Evolutionary conservation across 2,113 vertebrate genomes (phyloP).

Genomic region (Pheucticus melanocephalus): DNA sequence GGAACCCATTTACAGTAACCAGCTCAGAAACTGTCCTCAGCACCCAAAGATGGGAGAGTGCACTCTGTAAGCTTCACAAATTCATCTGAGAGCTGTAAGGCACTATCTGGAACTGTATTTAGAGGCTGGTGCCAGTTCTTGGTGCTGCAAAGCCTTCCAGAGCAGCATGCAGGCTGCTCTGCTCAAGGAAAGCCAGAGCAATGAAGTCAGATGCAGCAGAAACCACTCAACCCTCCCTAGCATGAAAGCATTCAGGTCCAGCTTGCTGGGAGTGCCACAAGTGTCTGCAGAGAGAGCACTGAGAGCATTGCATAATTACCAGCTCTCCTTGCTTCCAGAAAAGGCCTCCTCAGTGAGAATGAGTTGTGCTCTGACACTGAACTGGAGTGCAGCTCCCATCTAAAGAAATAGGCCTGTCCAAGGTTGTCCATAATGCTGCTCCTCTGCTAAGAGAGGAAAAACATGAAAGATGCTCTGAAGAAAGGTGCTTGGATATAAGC

Average conservation of each 20-base stretch:
- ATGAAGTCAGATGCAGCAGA: neutral
- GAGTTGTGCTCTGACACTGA: neutral
- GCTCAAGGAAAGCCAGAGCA: neutral
- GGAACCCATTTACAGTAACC: neutral
- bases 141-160: neutral
- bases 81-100: neutral
- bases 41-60: neutral
- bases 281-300: neutral
- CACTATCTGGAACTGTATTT: neutral
- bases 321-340: neutral
- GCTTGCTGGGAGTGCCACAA: neutral
- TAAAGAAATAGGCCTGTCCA: neutral
- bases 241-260: neutral
- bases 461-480: neutral
- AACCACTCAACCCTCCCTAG: neutral
- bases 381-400: neutral
- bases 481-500: neutral
- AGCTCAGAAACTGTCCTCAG: neutral
- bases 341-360: neutral
- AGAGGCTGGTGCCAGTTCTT: neutral
- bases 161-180: neutral
- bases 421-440: neutral
- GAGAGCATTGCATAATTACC: accelerated
- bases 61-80: neutral
- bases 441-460: neutral